Percentiles rank a stretch among this genome's conserved stretches.
Evolutionary conservation across 64 coral and sea anemone genomes (phyloP).

Genomic region (Stichodactyla mertensii): DNA sequence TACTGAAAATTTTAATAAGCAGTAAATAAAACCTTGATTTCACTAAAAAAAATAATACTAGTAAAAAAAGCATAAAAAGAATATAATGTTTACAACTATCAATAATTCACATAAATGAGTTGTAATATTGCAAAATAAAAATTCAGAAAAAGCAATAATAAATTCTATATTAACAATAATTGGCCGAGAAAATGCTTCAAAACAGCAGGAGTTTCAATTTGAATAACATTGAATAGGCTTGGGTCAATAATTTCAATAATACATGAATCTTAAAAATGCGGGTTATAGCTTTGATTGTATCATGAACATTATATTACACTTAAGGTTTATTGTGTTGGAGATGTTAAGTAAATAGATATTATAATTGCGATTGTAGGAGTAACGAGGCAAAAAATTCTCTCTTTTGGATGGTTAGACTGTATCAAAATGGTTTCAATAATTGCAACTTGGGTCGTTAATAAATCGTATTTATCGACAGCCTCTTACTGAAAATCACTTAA

Average conservation of each 20-base stretch:
- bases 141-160: background rate
- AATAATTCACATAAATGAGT: too few species aligned
- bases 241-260: background rate
- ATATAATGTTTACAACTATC: too few species aligned
- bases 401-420: background rate
- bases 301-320: background rate
- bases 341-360: background rate
- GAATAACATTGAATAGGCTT: background rate
- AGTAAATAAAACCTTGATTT: too few species aligned
- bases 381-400: background rate
- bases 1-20: too few species aligned
- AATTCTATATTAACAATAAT: background rate
- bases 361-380: background rate
- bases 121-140: background rate
- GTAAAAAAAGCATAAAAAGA: too few species aligned
- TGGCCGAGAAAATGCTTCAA: background rate
- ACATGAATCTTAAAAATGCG: background rate
- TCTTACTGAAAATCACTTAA: background rate
- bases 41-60: too few species aligned
- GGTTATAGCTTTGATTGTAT: background rate
- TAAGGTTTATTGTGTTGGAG: background rate
- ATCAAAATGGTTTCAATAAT: background rate
- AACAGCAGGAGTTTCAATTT: background rate
- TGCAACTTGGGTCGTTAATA: background rate
- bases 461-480: background rate